Percentiles rank a stretch among this genome's conserved stretches.
phyloP scores from a whole-genome alignment of 2,888 invertebrate genomes.

The Lampropteryx suffumata region DNA sequence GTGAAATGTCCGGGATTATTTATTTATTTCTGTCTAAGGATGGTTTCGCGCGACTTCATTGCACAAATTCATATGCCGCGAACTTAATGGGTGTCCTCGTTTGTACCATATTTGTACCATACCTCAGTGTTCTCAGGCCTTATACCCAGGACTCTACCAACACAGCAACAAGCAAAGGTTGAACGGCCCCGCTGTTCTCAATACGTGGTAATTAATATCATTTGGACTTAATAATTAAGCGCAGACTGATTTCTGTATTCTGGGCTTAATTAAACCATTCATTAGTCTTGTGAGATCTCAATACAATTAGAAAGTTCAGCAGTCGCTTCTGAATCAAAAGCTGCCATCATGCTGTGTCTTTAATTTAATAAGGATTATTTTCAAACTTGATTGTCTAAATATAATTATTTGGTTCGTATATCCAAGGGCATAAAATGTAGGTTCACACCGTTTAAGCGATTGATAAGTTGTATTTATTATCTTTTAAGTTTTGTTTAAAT shows the following conservation, averaged over 20 bases:
- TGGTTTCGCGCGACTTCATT: too few relatives aligned
- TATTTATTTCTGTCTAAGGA: too few relatives aligned
- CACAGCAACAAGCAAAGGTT: slow-evolving; percentile 11
- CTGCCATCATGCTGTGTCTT: slow-evolving; percentile 8
- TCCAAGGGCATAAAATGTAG: too few relatives aligned
- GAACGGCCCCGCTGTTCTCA: slow-evolving; percentile 15
- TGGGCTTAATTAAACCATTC: slow-evolving; percentile 40
- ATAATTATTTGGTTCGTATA: not conserved
- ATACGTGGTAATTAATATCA: slow-evolving; percentile 37
- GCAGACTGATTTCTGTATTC: slow-evolving; percentile 33
- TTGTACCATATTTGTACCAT: too few relatives aligned
- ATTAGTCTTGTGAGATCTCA: slow-evolving; percentile 27
- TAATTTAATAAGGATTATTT: not conserved
- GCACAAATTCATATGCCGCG: too few relatives aligned
- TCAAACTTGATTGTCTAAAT: not conserved
- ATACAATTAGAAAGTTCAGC: slow-evolving; percentile 30
- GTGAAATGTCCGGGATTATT: too few relatives aligned
- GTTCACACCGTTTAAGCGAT: too few relatives aligned
- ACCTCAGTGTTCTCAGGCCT: too few relatives aligned
- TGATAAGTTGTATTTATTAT: too few relatives aligned
- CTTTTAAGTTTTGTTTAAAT: too few relatives aligned
- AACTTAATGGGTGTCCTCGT: too few relatives aligned
- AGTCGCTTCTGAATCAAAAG: slow-evolving; percentile 18
- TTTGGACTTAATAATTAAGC: slow-evolving; percentile 37
- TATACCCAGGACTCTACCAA: too few relatives aligned